Conservation (phyloP, 2,113 vertebrate species). For the Nicator chloris region DNA sequence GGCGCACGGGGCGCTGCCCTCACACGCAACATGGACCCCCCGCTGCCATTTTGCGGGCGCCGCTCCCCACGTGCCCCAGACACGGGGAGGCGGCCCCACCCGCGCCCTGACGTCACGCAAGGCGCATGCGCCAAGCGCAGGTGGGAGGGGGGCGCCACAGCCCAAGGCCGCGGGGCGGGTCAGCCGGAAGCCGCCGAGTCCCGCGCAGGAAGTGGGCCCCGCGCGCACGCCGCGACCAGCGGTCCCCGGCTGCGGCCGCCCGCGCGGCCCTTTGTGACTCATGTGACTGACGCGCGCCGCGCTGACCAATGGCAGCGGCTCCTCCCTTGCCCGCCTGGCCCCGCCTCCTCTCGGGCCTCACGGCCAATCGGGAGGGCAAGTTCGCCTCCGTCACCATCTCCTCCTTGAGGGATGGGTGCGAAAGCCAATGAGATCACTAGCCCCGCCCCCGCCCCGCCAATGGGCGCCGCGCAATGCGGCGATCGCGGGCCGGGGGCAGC, state of each 20-base stretch:
- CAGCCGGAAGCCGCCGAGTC: neutral
- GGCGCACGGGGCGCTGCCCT: neutral
- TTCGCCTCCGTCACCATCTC: neutral
- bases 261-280: neutral
- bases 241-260: no score
- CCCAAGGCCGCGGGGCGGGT: neutral
- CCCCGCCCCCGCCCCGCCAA: neutral
- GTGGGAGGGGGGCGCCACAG: neutral
- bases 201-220: neutral
- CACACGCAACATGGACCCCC: neutral
- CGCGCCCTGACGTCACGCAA: neutral
- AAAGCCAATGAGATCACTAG: neutral
- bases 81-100: neutral
- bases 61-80: neutral
- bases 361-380: neutral
- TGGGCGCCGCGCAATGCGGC: neutral
- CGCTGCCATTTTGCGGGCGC: neutral
- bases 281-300: neutral
- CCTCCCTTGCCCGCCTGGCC: neutral
- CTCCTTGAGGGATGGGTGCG: neutral
- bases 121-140: neutral
- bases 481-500: neutral
- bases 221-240: neutral
- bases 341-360: neutral
- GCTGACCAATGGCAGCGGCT: neutral